Conservation (phyloP, 53 echinoderm and acorn worm genomes). For the Astropecten irregularis region DNA sequence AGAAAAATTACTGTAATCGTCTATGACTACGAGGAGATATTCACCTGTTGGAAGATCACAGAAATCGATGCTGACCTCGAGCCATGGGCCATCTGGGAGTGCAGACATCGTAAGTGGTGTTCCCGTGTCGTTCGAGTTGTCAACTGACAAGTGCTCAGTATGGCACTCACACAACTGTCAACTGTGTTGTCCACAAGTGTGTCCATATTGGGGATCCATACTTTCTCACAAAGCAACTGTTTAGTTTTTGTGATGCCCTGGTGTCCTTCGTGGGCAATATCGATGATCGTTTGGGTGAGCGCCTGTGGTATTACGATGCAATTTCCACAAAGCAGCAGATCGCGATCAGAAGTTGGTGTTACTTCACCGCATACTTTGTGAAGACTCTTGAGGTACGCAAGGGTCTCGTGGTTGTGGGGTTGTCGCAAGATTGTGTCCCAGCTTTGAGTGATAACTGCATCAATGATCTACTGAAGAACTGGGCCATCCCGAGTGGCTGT, state of each 20-base stretch:
- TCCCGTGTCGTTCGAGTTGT: slow-evolving; percentile 25
- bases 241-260: slow-evolving; percentile 73
- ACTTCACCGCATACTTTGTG: background rate
- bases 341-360: background rate
- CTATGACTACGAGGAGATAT: slow-evolving; percentile 52
- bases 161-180: slow-evolving; percentile 48
- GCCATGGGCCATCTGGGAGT: slow-evolving; percentile 55
- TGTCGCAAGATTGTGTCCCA: slow-evolving; percentile 23
- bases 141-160: slow-evolving; percentile 61
- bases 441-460: slow-evolving; percentile 23
- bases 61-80: slow-evolving; percentile 72
- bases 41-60: slow-evolving; percentile 60
- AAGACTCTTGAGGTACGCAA: background rate
- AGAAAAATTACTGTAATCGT: slow-evolving; percentile 62
- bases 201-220: slow-evolving; percentile 69
- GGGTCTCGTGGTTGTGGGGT: background rate
- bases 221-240: slow-evolving; percentile 65
- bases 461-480: slow-evolving; percentile 43
- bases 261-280: slow-evolving; percentile 67
- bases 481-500: slow-evolving; percentile 27
- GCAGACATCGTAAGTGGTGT: slow-evolving; percentile 65
- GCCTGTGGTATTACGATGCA: slow-evolving; percentile 39
- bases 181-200: slow-evolving; percentile 38
- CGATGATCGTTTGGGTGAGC: slow-evolving; percentile 43
- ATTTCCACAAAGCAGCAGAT: slow-evolving; percentile 24